Percentiles rank a stretch among this genome's conserved stretches.
Evolutionary conservation across 2,797 vertebrate species (phyloP).

Genomic region (Danio tinwini): DNA sequence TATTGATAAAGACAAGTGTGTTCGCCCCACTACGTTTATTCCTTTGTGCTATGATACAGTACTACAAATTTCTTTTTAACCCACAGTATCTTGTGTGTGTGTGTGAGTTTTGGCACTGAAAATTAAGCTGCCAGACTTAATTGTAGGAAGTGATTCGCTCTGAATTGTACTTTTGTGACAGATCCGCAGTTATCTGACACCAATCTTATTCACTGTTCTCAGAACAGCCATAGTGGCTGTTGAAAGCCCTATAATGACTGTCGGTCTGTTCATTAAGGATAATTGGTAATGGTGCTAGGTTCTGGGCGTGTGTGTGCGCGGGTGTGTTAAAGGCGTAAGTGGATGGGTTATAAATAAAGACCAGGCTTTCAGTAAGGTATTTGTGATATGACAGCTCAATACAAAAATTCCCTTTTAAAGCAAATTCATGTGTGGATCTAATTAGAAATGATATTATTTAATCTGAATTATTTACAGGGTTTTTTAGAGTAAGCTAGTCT

Average conservation of each 20-base stretch:
- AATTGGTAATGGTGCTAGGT: constrained; percentile 30
- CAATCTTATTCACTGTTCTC: constrained; percentile 36
- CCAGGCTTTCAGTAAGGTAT: constrained; percentile 8
- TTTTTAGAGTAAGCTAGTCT: background rate
- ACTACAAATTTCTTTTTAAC: background rate
- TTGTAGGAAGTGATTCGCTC: constrained; percentile 17
- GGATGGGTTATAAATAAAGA: constrained; percentile 38
- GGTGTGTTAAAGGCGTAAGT: constrained; percentile 19
- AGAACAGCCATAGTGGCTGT: background rate
- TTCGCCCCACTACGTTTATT: background rate
- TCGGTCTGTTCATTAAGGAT: constrained; percentile 38
- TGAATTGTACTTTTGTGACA: constrained; percentile 41
- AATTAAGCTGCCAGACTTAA: constrained; percentile 34
- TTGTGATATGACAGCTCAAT: background rate
- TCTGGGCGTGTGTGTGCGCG: constrained; percentile 9
- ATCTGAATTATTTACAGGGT: background rate
- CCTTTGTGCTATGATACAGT: constrained; percentile 13
- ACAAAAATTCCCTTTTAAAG: background rate
- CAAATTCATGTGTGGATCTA: background rate
- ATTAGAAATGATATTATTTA: no score
- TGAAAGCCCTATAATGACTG: constrained; percentile 38
- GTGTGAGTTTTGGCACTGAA: background rate
- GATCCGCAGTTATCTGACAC: constrained; percentile 45
- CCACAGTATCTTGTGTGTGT: background rate
- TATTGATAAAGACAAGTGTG: constrained; percentile 48